Percentiles rank a stretch among this genome's conserved stretches.
phyloP scores from a whole-genome alignment of 2,888 invertebrate species.

The Spatulosminthurus flaviceps region DNA sequence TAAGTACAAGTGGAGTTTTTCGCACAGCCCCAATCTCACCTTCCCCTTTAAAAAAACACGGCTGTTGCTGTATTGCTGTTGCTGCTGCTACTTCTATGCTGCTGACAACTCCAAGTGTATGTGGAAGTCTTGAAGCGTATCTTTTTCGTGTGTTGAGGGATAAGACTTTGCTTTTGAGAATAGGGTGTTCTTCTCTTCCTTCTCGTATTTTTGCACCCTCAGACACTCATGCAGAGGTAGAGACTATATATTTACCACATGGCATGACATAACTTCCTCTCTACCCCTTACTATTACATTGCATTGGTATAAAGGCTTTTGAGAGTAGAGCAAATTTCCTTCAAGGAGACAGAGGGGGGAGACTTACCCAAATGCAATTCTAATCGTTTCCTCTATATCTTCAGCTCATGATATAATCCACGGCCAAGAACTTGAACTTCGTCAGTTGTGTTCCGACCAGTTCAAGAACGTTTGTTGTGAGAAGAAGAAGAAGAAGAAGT shows the following conservation, averaged over 20 bases:
- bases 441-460: conserved; percentile 26
- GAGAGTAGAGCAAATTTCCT: background rate
- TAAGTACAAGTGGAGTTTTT: background rate
- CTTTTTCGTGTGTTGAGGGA: background rate
- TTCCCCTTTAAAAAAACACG: conserved; percentile 18
- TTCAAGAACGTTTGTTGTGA: conserved; percentile 4
- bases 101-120: background rate
- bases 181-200: background rate
- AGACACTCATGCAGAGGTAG: too few relatives aligned
- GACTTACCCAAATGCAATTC: conserved; percentile 27
- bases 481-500: conserved; percentile 14
- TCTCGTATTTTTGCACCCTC: conserved; percentile 5
- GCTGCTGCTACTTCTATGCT: too few relatives aligned
- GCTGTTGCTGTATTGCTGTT: too few relatives aligned
- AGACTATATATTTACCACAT: background rate
- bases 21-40: conserved; percentile 34
- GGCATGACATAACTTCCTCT: conserved; percentile 4
- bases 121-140: background rate
- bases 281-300: too few relatives aligned
- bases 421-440: conserved; percentile 24
- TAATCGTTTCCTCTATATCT: conserved; percentile 26
- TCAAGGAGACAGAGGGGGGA: too few relatives aligned
- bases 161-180: too few relatives aligned
- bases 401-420: conserved; percentile 21
- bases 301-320: too few relatives aligned